Evolutionary conservation across 2,888 invertebrate genomes (phyloP), one percentile per base, ranked within the genome.

Genomic region (Ophion ellenae): DNA sequence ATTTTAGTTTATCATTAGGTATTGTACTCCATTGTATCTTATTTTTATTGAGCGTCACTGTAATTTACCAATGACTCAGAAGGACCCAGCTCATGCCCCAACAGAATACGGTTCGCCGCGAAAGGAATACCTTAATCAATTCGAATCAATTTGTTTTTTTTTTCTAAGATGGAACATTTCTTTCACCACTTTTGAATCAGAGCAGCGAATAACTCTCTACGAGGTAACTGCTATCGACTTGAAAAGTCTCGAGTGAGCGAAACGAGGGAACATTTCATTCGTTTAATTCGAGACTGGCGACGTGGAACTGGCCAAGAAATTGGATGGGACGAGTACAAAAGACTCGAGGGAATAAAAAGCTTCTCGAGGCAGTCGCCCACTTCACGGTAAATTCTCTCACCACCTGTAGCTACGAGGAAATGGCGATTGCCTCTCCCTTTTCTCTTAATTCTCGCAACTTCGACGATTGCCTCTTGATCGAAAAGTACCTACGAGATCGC

Each of bases 361-460:
- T 77, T 36, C 76, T 40, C 76, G 81, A 81, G 24, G 80, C 36
- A 14, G 47, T 45, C 64, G 36, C 2, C 20, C 61, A 28, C 40
- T 61, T 67, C 69, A 1, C 20, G n/a, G 24, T 53, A 67, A 79
- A 85, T 53, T 84, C 85, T 59, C 53, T 87, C 82, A 9, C 81
- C 88, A 91, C 91, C 90, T 92, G 90, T 91, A 90, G 91, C 88
- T 89, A 77, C 71, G 78, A 47, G 63, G 3, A 36, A 74, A 85
- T 83, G 17, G 0, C 69, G 20, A 28, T 59, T 76, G 73, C 36
- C 11, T 66, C 53, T 57, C 47, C 63, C 59, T 74, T 66, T 53
- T 67, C 45, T 61, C 67, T 66, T 9, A 32, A 47, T 76, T 59
- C 53, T 63, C 32, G 79, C 84, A 70, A 17, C 47, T 45, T n/a